phyloP scores from a whole-genome alignment of 1,140 invertebrate genomes.

The Neotoxoptera formosana region DNA sequence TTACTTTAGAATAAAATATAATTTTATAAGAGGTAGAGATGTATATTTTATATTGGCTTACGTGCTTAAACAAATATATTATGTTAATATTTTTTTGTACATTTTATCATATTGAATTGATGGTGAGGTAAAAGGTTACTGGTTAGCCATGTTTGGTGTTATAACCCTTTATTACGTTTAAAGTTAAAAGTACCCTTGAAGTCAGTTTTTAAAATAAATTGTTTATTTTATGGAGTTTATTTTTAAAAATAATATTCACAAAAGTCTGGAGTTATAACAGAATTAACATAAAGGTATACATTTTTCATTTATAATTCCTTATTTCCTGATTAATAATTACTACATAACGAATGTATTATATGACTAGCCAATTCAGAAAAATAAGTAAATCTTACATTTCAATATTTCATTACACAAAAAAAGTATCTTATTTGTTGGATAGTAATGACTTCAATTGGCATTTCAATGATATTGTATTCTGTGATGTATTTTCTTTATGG shows the following conservation, averaged over 20 bases:
- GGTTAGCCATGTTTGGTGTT: no score
- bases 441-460: slow-evolving; percentile 1
- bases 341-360: neutral
- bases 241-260: neutral
- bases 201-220: no score
- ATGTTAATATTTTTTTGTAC: no score
- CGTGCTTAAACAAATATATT: no score
- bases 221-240: neutral
- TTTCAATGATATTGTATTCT: neutral
- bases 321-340: neutral
- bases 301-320: neutral
- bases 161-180: no score
- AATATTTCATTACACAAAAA: neutral
- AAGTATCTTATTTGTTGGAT: neutral
- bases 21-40: no score
- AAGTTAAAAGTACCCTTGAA: no score
- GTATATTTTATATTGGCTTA: no score
- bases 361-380: neutral
- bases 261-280: neutral
- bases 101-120: no score
- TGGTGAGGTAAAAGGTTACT: no score
- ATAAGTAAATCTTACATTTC: neutral
- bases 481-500: neutral
- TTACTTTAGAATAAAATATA: no score
- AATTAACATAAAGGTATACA: neutral